Evolutionary conservation across 92 coral and sea anemone species (phyloP), one percentile per base, ranked within the genome.

Genomic region (Epizoanthus scotinus): DNA sequence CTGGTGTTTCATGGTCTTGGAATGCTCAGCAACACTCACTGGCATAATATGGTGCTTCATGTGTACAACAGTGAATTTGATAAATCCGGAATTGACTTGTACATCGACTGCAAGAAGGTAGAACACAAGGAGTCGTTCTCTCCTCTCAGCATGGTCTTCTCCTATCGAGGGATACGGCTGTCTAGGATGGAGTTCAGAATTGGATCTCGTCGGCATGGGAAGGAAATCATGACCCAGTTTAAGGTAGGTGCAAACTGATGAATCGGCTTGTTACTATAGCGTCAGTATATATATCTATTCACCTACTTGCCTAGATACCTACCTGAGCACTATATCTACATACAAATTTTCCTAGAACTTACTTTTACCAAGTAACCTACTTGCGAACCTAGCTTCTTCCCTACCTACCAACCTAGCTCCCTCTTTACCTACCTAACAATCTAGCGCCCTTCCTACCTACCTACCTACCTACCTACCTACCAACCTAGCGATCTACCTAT

Each of bases 121-220:
- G 95, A 91, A 10, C 87, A 88, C 24, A 75, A 78, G 55, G 79
- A 88, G 52, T 82, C 97, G 4, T 24, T 74, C 0, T 84, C 98
- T 24, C 89, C 98, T 2, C 66, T 95, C 60, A 79, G 89, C 15
- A 68, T 87, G 53, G 72, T 93, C 40, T 95, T 95, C 82, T 89
- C 99, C 6, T 95, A 95, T 58, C 85, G 67, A 34, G 97, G 94
- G 19, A 87, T 90, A 10, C 80, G 93, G 53, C 71, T 89, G 19
- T 87, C 98, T 12, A 66, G 89, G 63, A 66, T 95, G 91, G 94
- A 91, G 75, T 91, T 95, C 84, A 88, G 99, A 29, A 78, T 95
- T 57, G 99, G 84, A 40, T 97, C 94, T 78, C 75, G 93, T 68
- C 91, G 86, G 3, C 24, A 21, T n/a, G 84, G 86, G 14, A 81